Evolutionary conservation across 2,888 invertebrate genomes (phyloP), one percentile per base, ranked within the genome.

Genomic region (Andrena trimmerana): DNA sequence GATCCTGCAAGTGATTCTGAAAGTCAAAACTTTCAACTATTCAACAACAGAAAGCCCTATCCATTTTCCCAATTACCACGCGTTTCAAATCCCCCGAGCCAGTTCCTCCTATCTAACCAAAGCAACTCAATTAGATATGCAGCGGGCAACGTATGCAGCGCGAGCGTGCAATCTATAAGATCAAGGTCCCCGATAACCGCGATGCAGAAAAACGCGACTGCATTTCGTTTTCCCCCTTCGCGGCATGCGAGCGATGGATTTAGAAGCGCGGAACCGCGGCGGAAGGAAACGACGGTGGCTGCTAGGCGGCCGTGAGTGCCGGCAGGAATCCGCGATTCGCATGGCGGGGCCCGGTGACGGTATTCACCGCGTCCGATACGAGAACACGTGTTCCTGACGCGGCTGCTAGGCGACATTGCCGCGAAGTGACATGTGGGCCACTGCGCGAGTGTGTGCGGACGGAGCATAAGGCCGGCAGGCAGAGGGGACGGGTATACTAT

Each of bases 321-420:
- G 74, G 73, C 70, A 60, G 77, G 71, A 86, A 79, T 69, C 60
- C 70, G 65, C 52, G 16, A 67, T 42, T 84, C 73, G 70, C 42
- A 75, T 76, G 69, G 52, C 74, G 77, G 50, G 54, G 10, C 66
- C 36, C 29, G 20, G 52, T 29, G 10, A 27, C 83, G 60, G 74
- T 71, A 20, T 57, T 62, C 77, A 59, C 16, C 42, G 60, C 84
- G 71, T 86, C 82, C 84, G 72, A 86, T 73, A 57, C 31, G 24
- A 42, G 70, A 84, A 78, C 86, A 86, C 87, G 87, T 86, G 86
- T 80, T 79, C 69, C 33, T 65, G 75, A 84, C 79, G 86, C 79
- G 72, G 50, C 66, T 66, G 65, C 29, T 78, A 72, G 67, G 54
- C 73, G 72, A 85, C 72, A 85, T 86, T 74, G 79, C 78, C 63